phyloP scores from a whole-genome alignment of 2,888 invertebrate species.

The Caenorhabditis wallacei region DNA sequence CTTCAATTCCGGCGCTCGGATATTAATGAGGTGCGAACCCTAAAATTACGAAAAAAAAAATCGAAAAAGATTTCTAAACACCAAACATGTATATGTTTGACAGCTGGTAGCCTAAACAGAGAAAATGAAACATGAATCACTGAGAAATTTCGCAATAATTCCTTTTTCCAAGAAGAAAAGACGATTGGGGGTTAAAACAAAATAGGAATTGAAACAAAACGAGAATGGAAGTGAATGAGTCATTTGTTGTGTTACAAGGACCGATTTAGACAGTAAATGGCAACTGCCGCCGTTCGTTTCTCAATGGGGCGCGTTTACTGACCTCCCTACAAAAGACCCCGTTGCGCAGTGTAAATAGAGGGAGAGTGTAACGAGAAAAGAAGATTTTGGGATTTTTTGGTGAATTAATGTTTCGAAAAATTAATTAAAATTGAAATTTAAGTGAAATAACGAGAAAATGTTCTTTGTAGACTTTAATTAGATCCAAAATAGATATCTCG shows the following conservation, averaged over 20 bases:
- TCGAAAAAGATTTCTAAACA: not conserved
- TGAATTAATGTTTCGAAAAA: not conserved
- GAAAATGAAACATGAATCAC: slow-evolving; percentile 26
- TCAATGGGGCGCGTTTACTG: slow-evolving; percentile 39
- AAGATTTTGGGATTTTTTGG: not conserved
- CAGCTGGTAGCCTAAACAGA: not conserved
- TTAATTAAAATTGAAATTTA: not conserved
- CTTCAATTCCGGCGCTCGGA: not conserved
- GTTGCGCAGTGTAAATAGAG: slow-evolving; percentile 42
- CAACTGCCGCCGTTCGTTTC: slow-evolving; percentile 8
- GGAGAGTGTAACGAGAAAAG: not conserved
- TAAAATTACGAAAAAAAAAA: not conserved
- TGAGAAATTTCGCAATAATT: slow-evolving; percentile 34
- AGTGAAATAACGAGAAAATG: no score
- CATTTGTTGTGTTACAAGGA: slow-evolving; percentile 4
- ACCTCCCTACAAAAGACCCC: not conserved
- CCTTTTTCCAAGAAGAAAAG: slow-evolving; percentile 1
- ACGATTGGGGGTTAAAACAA: not conserved
- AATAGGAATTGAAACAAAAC: slow-evolving; percentile 9
- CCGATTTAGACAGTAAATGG: not conserved
- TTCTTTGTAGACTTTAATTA: no score
- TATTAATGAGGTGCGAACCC: not conserved
- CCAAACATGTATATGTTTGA: no score
- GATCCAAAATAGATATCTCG: not conserved
- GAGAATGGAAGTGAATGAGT: slow-evolving; percentile 9